Evolutionary conservation across 2,888 invertebrate species (phyloP).

Genomic region (Dione vanillae): DNA sequence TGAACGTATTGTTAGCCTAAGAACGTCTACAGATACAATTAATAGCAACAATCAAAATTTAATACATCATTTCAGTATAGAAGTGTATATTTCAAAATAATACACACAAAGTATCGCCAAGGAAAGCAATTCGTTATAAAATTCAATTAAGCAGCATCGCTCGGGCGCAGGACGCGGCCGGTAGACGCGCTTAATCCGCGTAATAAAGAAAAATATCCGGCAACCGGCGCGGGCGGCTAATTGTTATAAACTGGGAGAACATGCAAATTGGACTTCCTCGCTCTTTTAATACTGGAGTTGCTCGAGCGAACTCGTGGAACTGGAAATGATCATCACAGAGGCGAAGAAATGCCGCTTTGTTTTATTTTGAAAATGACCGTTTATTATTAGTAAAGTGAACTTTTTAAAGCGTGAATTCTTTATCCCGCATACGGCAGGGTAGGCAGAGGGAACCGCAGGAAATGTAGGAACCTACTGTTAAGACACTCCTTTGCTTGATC

Average conservation of each 20-base stretch:
- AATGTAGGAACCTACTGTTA: no score
- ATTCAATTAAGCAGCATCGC: slow-evolving; percentile 60
- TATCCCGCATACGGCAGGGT: no score
- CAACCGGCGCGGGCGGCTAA: slow-evolving; percentile 69
- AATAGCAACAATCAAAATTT: no score
- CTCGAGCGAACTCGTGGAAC: slow-evolving; percentile 33
- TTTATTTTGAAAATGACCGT: no score
- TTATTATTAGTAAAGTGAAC: no score
- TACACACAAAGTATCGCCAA: slow-evolving; percentile 35
- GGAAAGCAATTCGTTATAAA: slow-evolving; percentile 62
- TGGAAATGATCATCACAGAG: slow-evolving; percentile 4
- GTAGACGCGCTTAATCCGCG: slow-evolving; percentile 67
- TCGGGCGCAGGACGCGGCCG: slow-evolving; percentile 47
- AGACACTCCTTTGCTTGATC: no score
- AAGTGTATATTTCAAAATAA: not conserved
- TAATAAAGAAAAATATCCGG: slow-evolving; percentile 82
- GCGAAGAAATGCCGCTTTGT: not conserved
- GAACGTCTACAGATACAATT: no score
- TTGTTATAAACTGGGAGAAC: slow-evolving; percentile 80
- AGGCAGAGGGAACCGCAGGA: no score
- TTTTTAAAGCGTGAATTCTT: no score
- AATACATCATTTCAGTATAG: no score
- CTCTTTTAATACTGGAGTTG: slow-evolving; percentile 69
- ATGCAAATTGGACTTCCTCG: slow-evolving; percentile 77
- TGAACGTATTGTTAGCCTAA: no score